Evolutionary conservation across 2,113 vertebrate genomes (phyloP), one percentile per base, ranked within the genome.

Genomic region (Toxostoma redivivum): DNA sequence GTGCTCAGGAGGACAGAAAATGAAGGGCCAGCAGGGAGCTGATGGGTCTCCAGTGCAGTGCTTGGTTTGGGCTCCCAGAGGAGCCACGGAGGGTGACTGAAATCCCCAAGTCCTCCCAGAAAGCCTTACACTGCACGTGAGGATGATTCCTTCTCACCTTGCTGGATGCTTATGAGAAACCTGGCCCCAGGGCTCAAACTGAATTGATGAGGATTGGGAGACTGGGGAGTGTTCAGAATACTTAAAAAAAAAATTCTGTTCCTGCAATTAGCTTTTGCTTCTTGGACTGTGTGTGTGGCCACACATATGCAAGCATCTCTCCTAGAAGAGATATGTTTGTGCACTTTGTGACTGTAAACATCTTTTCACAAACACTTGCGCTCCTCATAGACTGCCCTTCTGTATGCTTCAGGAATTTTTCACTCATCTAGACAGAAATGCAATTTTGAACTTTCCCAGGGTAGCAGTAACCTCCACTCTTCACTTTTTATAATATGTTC

Each of bases 401-500:
- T 91, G 38, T 91, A 30, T 66, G 42, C 57, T 86, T 74, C 30
- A 77, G 82, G 64, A 72, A 54, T 88, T 96, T 96, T 97, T 96
- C 92, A 95, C 85, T 97, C 22, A 33, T 95, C 40, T 80, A 86
- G 86, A 88, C 85, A 94, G 72, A 61, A 88, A 25, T 56, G 73
- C 27, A 92, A 71, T 93, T 95, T 93, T 10, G 10, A 92, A 90
- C 69, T 89, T 90, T 95, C 81, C 83, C 88, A 93, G 61, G 88
- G 69, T 65, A 94, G 76, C 82, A 73, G 58, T 85, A 94, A 87
- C 51, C 91, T 89, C 50, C 78, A 92, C 8, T 84, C 65, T 83
- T 80, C 50, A 42, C 23, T 81, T 95, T 88, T 76, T 60, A 47
- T 77, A 69, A 83, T 60, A 88, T 54, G 62, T 95, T 96, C 76